These are phyloP conservation scores for Drosophila fuyamai DNA, from an alignment of 1,140 invertebrate species.

Conservation along the genomic window DNA sequence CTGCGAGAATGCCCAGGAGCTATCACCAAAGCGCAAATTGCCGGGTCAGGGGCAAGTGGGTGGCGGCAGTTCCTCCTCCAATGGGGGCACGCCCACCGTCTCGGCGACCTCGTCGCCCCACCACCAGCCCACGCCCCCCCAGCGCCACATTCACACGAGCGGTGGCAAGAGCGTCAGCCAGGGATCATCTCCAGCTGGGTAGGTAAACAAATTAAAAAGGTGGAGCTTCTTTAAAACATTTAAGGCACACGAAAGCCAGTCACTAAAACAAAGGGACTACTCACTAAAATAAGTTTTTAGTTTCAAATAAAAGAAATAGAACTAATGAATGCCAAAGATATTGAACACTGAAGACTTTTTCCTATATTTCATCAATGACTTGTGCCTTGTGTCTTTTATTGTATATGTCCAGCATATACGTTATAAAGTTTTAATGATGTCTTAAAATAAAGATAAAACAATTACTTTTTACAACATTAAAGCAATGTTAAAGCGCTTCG, in stretches of 20 bases:
- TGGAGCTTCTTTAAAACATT: neutral
- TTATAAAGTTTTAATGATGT: no score
- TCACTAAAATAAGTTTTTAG: neutral
- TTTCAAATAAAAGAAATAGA: neutral
- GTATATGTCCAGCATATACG: no score
- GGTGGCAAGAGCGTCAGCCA: constrained; percentile 71
- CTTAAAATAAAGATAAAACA: no score
- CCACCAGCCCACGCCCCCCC: constrained; percentile 73
- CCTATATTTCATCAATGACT: no score
- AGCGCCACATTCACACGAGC: constrained; percentile 63
- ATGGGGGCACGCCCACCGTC: constrained; percentile 64
- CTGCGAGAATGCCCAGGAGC: constrained; percentile 70
- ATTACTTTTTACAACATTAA: no score
- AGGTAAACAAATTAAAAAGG: constrained; percentile 25
- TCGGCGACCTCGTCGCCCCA: constrained; percentile 77
- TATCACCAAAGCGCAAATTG: constrained; percentile 68
- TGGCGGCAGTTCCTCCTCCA: constrained; percentile 66
- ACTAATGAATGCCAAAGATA: no score
- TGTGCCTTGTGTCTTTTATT: no score
- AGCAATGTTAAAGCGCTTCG: neutral
- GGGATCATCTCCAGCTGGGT: constrained; percentile 81
- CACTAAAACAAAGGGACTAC: neutral
- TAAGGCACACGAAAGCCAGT: neutral
- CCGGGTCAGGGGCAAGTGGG: constrained; percentile 19
- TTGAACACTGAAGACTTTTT: no score